Base-by-base conservation (phyloP, 2,888 invertebrate species). In the Drosophila tripunctata region DNA sequence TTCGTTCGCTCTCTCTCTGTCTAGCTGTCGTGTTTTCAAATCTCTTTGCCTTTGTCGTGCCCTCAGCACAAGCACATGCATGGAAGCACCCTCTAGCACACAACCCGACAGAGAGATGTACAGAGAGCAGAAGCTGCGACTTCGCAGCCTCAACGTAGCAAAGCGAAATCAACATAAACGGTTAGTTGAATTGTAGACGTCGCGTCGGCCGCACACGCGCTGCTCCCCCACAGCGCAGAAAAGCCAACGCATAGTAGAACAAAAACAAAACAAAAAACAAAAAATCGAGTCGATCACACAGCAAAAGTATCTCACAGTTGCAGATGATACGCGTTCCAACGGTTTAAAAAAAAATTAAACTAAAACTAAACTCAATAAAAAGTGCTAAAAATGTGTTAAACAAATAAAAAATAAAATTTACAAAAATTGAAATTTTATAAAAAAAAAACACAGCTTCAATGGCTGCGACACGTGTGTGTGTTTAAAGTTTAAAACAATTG, bases 191-290 rank as follows among this genome's bases (percentile, higher is more conserved):
- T 90, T 90, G 89, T 90, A 90, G 90, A 90, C 91, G 91, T 91
- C 91, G 91, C 90, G 90, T 90, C 89, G 90, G 90, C 84, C 90
- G 88, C 90, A 91, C 89, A 88, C 90, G 90, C 88, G 90, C 76
- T 88, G 89, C 89, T 87, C 75, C 81, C 81, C 69, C 75, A 75
- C 69, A 76, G 76, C 68, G 70, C 66, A 54, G n/a, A n/a, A 27
- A 54, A 62, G 61, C 65, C 67, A 71, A 76, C 64, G 67, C 63
- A 75, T 58, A 68, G 67, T 69, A 73, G 17, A 50, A 61, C 63
- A 71, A 73, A 17, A 50, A 61, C 63, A 60, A 38, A 41, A 27
- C 27, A 27, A 27, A 27, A 27, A 17, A 38, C 6, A 27, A 67
- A 31, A 44, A 15, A 54, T 56, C 72, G 76, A 78, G 65, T 70